Percentiles rank a stretch among this genome's conserved stretches.
Conservation (phyloP, 2,113 vertebrate genomes). For the Scalopus aquaticus region DNA sequence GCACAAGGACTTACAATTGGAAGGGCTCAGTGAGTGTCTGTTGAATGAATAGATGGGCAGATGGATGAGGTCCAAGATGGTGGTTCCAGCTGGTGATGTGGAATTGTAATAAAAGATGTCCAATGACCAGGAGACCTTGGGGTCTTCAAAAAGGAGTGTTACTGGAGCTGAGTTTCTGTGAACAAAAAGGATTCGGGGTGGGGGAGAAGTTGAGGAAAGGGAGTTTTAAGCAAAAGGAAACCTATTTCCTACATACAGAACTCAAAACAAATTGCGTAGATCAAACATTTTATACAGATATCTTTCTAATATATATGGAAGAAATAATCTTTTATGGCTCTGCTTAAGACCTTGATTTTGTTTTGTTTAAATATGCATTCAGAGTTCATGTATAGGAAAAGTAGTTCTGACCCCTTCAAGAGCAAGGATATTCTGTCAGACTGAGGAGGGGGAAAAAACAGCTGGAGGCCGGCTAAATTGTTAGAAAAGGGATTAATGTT, state of each 20-base stretch:
- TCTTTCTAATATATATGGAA: background rate
- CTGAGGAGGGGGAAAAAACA: background rate
- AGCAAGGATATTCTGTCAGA: constrained; percentile 30
- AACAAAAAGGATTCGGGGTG: background rate
- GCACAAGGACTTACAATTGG: background rate
- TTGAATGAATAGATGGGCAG: background rate
- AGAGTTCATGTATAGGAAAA: constrained; percentile 28
- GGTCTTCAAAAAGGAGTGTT: background rate
- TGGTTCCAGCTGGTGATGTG: background rate
- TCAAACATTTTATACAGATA: background rate
- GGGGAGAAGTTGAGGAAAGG: background rate
- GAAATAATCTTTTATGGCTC: background rate
- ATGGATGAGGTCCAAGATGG: background rate
- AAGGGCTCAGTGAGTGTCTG: background rate
- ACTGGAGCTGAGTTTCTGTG: background rate
- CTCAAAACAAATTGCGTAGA: background rate
- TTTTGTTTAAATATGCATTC: constrained; percentile 29
- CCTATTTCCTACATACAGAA: background rate
- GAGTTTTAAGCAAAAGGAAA: background rate
- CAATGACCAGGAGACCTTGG: background rate
- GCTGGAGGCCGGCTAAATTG: constrained; percentile 70
- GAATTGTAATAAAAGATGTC: background rate
- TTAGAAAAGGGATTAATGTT: constrained; percentile 72
- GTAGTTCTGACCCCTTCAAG: constrained; percentile 25
- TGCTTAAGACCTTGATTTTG: background rate